Conservation (phyloP, 2,797 vertebrate species). For the Pseudochirops cupreus region DNA sequence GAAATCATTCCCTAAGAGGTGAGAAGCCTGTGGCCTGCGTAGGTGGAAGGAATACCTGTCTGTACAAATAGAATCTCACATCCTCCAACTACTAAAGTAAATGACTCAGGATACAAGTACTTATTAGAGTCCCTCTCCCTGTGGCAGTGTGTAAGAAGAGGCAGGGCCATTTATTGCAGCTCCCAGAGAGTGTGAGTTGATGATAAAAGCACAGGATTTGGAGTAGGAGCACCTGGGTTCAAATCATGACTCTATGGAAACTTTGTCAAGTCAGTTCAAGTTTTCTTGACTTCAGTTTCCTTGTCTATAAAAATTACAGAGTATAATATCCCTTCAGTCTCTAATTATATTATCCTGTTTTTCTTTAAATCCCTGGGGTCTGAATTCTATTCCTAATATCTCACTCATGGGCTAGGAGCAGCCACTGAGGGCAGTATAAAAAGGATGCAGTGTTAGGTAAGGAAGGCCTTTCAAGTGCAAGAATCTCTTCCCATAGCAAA, state of each 20-base stretch:
- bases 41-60: not conserved
- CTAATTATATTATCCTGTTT: not conserved
- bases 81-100: not conserved
- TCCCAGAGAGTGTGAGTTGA: not conserved
- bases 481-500: not conserved
- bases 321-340: not conserved
- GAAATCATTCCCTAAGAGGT: not conserved
- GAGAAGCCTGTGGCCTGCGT: not conserved
- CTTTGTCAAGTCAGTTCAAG: not conserved
- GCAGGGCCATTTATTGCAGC: not conserved
- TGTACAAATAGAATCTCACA: not conserved
- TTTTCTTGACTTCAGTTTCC: not conserved
- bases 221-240: not conserved
- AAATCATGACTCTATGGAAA: not conserved
- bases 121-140: not conserved
- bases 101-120: not conserved
- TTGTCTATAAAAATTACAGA: not conserved
- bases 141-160: not conserved
- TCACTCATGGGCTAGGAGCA: not conserved
- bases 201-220: not conserved
- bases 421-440: not conserved
- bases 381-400: not conserved
- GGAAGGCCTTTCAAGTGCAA: not conserved
- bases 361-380: not conserved
- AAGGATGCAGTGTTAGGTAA: not conserved